phyloP scores from a whole-genome alignment of 2,797 vertebrate genomes.

The Acomys russatus region DNA sequence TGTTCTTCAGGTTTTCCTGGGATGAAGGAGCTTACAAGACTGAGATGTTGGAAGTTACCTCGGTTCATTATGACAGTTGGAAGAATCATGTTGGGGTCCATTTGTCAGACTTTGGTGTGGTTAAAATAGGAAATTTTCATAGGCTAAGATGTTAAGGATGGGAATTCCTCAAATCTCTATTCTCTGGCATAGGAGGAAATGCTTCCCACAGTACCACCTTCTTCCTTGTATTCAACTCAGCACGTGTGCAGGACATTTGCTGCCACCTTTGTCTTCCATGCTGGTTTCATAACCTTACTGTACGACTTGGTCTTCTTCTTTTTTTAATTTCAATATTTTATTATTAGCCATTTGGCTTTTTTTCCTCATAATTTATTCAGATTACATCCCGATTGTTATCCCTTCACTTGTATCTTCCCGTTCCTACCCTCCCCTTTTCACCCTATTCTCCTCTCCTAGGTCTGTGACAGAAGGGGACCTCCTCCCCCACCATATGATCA shows the following conservation, averaged over 20 bases:
- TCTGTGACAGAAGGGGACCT: no score
- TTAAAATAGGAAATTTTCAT: slow-evolving; percentile 18
- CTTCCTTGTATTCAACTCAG: neutral
- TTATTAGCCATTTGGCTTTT: no score
- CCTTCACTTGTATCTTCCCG: no score
- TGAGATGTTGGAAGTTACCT: slow-evolving; percentile 60
- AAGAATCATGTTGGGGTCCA: slow-evolving; percentile 35
- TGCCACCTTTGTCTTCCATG: neutral
- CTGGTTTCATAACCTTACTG: neutral
- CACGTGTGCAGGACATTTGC: neutral
- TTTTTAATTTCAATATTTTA: no score
- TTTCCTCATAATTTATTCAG: no score
- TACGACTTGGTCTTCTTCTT: neutral
- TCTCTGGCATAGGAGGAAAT: neutral
- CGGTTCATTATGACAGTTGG: slow-evolving; percentile 50
- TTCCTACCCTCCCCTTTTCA: no score
- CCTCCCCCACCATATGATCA: no score
- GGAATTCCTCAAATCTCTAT: slow-evolving; percentile 14
- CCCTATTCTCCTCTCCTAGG: no score
- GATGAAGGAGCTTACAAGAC: slow-evolving; percentile 59
- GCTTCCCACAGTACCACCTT: neutral
- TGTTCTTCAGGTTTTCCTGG: slow-evolving; percentile 66
- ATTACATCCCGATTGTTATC: no score
- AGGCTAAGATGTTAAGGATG: neutral
- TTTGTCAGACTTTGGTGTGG: slow-evolving; percentile 34